Evolutionary conservation across 2,113 vertebrate species (phyloP).

Genomic region (Ailurus styani): DNA sequence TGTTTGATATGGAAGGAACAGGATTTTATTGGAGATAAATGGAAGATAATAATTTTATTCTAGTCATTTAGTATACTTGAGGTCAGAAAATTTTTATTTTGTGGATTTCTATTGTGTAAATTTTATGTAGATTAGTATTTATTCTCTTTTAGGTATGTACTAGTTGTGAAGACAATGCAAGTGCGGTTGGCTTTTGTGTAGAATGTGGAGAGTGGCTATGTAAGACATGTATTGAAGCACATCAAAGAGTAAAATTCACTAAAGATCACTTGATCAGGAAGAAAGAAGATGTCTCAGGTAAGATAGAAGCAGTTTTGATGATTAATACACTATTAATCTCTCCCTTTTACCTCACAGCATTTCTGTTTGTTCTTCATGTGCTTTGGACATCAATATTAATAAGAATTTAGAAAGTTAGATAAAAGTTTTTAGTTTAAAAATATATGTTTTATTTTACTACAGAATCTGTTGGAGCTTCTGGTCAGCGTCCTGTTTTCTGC

Average conservation of each 20-base stretch:
- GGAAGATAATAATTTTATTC: slow-evolving; percentile 20
- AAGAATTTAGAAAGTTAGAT: slow-evolving; percentile 43
- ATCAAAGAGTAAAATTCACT: slow-evolving; percentile 98
- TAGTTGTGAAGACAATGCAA: slow-evolving; percentile 97
- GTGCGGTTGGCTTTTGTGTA: slow-evolving; percentile 95
- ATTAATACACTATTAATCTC: neutral
- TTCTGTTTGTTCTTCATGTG: slow-evolving; percentile 25
- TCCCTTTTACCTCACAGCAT: neutral
- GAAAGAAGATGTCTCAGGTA: slow-evolving; percentile 96
- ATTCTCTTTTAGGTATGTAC: slow-evolving; percentile 90
- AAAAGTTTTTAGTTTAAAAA: slow-evolving; percentile 66
- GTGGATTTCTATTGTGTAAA: neutral
- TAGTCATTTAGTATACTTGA: neutral
- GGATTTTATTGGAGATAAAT: slow-evolving; percentile 25
- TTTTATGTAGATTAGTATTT: slow-evolving; percentile 41
- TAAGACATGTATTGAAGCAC: slow-evolving; percentile 98
- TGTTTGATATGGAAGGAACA: slow-evolving; percentile 7
- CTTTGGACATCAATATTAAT: slow-evolving; percentile 25
- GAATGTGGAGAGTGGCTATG: slow-evolving; percentile 98
- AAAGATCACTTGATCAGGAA: slow-evolving; percentile 98
- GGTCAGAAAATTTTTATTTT: neutral
- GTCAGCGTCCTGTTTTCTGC: slow-evolving; percentile 97
- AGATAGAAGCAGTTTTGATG: slow-evolving; percentile 38
- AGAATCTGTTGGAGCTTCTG: slow-evolving; percentile 93
- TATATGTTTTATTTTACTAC: slow-evolving; percentile 78